A percentile compares a stretch with the other conserved stretches of the same genome.
These are phyloP conservation scores for Perognathus longimembris DNA, from an alignment of 2,113 vertebrate species.

Conservation along the genomic window DNA sequence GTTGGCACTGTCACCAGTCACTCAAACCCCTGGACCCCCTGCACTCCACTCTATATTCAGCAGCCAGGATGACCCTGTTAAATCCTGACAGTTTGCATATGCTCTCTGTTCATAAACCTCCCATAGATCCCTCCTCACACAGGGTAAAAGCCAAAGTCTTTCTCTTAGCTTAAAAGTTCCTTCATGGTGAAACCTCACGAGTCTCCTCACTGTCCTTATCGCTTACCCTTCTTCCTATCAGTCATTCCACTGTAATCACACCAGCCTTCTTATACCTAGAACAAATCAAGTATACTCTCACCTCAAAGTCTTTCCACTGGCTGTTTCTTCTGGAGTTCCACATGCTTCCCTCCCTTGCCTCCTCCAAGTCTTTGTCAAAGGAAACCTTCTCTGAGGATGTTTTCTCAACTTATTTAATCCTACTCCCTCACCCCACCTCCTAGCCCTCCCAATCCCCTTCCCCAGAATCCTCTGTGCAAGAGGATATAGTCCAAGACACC, in stretches of 20 bases:
- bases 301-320: constrained; percentile 44
- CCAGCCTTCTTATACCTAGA: neutral
- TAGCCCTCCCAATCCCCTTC: neutral
- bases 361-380: constrained; percentile 56
- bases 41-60: neutral
- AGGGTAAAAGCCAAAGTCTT: constrained; percentile 51
- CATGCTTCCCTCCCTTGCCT: neutral
- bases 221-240: neutral
- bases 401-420: constrained; percentile 23
- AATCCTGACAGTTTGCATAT: neutral
- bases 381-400: neutral
- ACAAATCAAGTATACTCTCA: constrained; percentile 18
- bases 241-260: constrained; percentile 25
- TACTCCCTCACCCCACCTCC: neutral
- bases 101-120: constrained; percentile 1
- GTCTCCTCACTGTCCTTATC: constrained; percentile 20
- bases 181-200: neutral
- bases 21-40: neutral
- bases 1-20: neutral
- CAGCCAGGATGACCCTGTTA: neutral
- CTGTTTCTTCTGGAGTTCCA: constrained; percentile 18
- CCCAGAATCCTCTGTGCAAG: neutral
- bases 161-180: neutral
- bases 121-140: neutral
- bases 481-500: constrained; percentile 3